These are phyloP conservation scores for Ciona savignyi DNA, from an alignment of 23 tunicate species.

Conservation along the genomic window DNA sequence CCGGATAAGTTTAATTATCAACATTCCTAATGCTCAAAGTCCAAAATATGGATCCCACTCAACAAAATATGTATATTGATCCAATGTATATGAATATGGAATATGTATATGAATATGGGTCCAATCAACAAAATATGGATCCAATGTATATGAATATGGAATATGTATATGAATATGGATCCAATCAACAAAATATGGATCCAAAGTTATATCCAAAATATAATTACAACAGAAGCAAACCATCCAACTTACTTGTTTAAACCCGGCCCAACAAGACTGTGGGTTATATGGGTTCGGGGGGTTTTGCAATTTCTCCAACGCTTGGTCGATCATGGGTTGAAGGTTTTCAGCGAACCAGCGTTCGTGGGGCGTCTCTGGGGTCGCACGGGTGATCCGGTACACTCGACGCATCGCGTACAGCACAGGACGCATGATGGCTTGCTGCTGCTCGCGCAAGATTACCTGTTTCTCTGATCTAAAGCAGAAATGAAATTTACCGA, in stretches of 20 bases:
- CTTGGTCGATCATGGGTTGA: conserved; percentile 77
- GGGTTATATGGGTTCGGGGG: conserved; percentile 86
- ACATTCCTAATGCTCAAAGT: too few species aligned
- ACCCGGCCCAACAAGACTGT: conserved; percentile 91
- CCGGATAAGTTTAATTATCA: too few species aligned
- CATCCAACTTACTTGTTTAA: conserved; percentile 54
- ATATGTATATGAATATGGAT: too few species aligned
- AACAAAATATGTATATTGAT: too few species aligned
- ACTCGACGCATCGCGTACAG: conserved; percentile 78
- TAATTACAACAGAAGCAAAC: background rate
- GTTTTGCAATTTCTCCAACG: conserved; percentile 49
- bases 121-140: too few species aligned
- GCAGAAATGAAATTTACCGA: too few species aligned
- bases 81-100: too few species aligned
- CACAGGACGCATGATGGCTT: conserved; percentile 96
- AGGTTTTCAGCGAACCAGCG: conserved; percentile 75
- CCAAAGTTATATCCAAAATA: background rate
- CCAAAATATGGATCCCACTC: too few species aligned
- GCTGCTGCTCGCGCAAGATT: conserved; percentile 71
- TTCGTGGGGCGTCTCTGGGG: conserved; percentile 96
- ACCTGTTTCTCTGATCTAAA: conserved; percentile 66
- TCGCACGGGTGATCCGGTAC: conserved; percentile 57
- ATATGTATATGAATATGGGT: too few species aligned
- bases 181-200: too few species aligned
- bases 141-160: too few species aligned